These are phyloP conservation scores for Metopolophium dirhodum DNA, from an alignment of 1,140 invertebrate genomes.

Conservation along the genomic window DNA sequence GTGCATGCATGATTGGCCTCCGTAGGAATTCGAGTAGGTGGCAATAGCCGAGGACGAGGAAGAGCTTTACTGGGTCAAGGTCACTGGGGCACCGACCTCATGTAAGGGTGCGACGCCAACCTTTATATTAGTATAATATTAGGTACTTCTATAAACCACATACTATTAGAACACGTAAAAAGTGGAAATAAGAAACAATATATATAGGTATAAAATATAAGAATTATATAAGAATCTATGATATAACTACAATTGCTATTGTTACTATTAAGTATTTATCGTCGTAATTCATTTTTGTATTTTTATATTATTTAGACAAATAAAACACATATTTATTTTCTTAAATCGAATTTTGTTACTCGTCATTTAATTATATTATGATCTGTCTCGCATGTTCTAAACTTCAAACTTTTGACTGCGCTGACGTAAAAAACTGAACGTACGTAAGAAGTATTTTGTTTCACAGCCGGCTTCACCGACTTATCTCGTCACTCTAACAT, in stretches of 20 bases:
- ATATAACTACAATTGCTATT: background rate
- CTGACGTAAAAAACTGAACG: background rate
- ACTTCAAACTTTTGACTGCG: background rate
- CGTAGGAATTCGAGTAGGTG: slow-evolving; percentile 11
- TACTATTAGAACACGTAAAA: background rate
- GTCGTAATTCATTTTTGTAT: background rate
- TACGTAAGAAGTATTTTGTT: background rate
- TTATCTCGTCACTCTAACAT: background rate
- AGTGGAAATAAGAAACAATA: background rate
- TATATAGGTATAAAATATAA: background rate
- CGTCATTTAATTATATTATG: too few relatives aligned
- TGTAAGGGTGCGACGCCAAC: background rate
- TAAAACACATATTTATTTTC: background rate
- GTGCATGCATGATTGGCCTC: background rate
- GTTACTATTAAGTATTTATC: background rate
- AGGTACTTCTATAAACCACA: background rate
- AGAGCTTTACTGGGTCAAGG: slow-evolving; percentile 37
- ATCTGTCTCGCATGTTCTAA: background rate
- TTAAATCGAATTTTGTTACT: too few relatives aligned
- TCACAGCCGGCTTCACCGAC: background rate
- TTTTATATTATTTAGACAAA: background rate
- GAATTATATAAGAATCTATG: background rate
- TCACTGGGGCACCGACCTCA: slow-evolving; percentile 24
- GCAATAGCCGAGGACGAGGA: background rate
- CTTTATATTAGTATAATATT: slow-evolving; percentile 5